Evolutionary conservation across 1,140 invertebrate genomes (phyloP).

Genomic region (Drosophila arizonae): DNA sequence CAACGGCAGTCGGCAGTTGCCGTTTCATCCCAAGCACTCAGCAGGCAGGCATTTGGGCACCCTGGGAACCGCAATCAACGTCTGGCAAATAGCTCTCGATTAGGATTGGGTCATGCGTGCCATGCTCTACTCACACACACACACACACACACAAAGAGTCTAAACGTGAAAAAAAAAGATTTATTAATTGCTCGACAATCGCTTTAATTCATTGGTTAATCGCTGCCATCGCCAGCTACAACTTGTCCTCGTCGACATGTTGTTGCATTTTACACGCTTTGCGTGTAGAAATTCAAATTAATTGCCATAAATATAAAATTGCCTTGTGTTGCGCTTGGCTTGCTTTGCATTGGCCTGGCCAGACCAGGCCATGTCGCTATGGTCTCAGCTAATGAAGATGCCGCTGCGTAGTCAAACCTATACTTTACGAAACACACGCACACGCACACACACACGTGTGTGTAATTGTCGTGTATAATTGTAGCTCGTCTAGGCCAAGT

Average conservation of each 20-base stretch:
- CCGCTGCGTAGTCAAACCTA: slow-evolving; percentile 44
- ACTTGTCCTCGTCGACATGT: slow-evolving; percentile 44
- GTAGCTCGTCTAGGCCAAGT: slow-evolving; percentile 24
- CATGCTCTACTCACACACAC: slow-evolving; percentile 5
- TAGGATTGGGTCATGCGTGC: slow-evolving; percentile 56
- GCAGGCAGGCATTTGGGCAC: slow-evolving; percentile 39
- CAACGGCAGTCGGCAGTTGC: slow-evolving; percentile 27
- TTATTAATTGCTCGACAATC: slow-evolving; percentile 71
- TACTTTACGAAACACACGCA: slow-evolving; percentile 22
- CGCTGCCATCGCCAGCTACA: slow-evolving; percentile 38
- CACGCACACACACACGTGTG: background rate
- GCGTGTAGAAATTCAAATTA: slow-evolving; percentile 80
- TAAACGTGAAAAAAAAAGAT: slow-evolving; percentile 45
- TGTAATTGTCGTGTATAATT: slow-evolving; percentile 56
- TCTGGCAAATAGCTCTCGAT: slow-evolving; percentile 63
- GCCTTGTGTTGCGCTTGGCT: slow-evolving; percentile 67
- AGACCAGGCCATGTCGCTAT: background rate
- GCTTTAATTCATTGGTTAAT: slow-evolving; percentile 60
- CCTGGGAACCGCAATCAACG: slow-evolving; percentile 72
- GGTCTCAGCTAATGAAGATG: slow-evolving; percentile 67
- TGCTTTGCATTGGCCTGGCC: slow-evolving; percentile 8
- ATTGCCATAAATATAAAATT: slow-evolving; percentile 66
- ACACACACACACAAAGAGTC: background rate
- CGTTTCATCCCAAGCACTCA: slow-evolving; percentile 47
- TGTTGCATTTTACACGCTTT: slow-evolving; percentile 75